A percentile compares a stretch with the other conserved stretches of the same genome.
These are phyloP conservation scores for Serripes groenlandicus DNA, from an alignment of 2,888 invertebrate genomes.

Conservation along the genomic window DNA sequence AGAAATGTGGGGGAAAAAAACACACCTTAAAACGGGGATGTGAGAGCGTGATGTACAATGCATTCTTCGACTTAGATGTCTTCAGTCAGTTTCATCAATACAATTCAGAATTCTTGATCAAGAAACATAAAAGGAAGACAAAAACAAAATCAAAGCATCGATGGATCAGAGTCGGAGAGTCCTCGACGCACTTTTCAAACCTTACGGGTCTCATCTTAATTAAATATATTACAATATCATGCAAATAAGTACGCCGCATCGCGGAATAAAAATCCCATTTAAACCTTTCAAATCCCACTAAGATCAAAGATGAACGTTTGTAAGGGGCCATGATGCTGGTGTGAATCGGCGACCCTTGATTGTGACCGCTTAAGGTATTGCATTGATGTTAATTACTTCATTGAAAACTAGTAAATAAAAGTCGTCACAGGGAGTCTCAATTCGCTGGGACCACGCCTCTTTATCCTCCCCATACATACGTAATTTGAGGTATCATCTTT, in stretches of 20 bases:
- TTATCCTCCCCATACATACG: too few species aligned
- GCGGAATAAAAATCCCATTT: constrained; percentile 50
- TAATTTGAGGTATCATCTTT: too few species aligned
- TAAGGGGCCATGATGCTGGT: neutral
- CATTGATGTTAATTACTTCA: constrained; percentile 20
- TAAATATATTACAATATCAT: constrained; percentile 64
- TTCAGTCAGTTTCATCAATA: too few species aligned
- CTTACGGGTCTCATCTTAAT: constrained; percentile 54
- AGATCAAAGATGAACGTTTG: constrained; percentile 44
- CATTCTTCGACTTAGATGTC: too few species aligned
- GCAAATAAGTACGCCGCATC: constrained; percentile 60
- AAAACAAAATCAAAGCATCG: constrained; percentile 12
- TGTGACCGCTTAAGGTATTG: constrained; percentile 19
- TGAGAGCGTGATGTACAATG: too few species aligned
- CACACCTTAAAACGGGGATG: too few species aligned
- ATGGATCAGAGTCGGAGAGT: constrained; percentile 10
- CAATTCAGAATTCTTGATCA: too few species aligned
- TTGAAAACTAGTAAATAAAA: constrained; percentile 17
- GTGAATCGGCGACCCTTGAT: constrained; percentile 13
- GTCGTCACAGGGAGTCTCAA: neutral
- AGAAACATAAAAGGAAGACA: neutral
- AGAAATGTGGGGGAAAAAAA: too few species aligned
- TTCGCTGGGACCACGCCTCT: neutral
- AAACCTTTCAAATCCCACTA: constrained; percentile 39
- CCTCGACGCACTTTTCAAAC: constrained; percentile 37